These are phyloP conservation scores for Malaclemys terrapin DNA, from an alignment of 2,113 vertebrate genomes.

Conservation along the genomic window DNA sequence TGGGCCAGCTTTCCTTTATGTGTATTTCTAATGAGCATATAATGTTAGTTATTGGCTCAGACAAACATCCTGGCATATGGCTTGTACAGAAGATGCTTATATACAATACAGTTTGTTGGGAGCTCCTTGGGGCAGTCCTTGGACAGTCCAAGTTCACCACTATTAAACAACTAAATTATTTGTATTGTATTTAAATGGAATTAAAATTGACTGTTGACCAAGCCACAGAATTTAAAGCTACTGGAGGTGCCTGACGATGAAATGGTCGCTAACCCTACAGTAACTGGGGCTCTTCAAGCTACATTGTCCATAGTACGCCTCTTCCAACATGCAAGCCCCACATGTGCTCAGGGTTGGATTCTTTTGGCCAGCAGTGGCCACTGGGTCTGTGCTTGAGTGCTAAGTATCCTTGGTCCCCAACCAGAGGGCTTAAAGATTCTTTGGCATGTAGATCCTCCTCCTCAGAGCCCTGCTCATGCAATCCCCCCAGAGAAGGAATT, in stretches of 20 bases:
- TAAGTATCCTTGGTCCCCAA: background rate
- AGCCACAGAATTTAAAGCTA: background rate
- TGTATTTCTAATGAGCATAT: too few species aligned
- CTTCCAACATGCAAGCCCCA: background rate
- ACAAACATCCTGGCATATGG: too few species aligned
- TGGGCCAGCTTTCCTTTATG: too few species aligned
- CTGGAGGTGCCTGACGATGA: background rate
- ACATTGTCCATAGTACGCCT: background rate
- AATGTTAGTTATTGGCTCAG: too few species aligned
- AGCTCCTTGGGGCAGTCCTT: background rate
- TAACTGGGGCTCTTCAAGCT: background rate
- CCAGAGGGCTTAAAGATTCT: background rate
- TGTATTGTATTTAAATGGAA: fast-evolving
- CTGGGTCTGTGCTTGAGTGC: too few species aligned
- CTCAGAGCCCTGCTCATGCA: background rate
- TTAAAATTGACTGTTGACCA: background rate
- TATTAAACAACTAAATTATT: fast-evolving
- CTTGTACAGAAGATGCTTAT: background rate
- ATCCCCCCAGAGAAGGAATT: background rate
- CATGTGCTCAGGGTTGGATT: background rate
- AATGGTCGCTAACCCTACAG: background rate
- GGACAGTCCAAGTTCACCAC: fast-evolving
- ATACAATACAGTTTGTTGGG: fast-evolving
- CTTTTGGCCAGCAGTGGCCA: background rate
- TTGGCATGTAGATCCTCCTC: background rate